Percentiles rank a stretch among this genome's conserved stretches.
Conservation (phyloP, 1,140 invertebrate species). For the Drosophila athabasca region DNA sequence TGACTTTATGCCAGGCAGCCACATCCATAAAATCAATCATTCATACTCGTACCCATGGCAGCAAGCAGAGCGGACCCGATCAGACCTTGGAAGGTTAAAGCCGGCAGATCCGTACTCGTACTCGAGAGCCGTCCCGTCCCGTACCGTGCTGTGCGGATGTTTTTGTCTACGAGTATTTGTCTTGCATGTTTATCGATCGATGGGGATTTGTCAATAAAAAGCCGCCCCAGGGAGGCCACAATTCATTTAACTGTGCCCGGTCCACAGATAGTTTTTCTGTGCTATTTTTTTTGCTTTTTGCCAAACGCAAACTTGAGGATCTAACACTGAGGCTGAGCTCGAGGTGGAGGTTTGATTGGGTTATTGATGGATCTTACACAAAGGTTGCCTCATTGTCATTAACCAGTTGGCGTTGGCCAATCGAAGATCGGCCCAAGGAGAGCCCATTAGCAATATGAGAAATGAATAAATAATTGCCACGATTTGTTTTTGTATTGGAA, state of each 20-base stretch:
- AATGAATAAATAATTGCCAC: conserved; percentile 22
- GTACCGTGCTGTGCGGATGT: conserved; percentile 40
- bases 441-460: conserved; percentile 36
- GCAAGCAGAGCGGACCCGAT: conserved; percentile 39
- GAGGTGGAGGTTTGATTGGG: conserved; percentile 23
- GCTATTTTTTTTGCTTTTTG: conserved; percentile 14
- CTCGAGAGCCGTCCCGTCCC: conserved; percentile 23
- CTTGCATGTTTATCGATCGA: conserved; percentile 66
- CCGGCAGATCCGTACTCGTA: conserved; percentile 31
- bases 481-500: conserved; percentile 5
- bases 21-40: conserved; percentile 81
- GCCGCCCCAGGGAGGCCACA: conserved; percentile 66
- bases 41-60: conserved; percentile 48
- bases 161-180: conserved; percentile 52
- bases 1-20: conserved; percentile 76
- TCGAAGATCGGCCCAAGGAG: conserved; percentile 24
- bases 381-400: conserved; percentile 54
- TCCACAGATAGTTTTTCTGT: conserved; percentile 40
- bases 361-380: conserved; percentile 54
- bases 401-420: conserved; percentile 40
- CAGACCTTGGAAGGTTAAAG: conserved; percentile 69
- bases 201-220: conserved; percentile 70
- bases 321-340: conserved; percentile 18
- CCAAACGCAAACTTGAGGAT: conserved; percentile 37
- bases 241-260: conserved; percentile 61